A percentile compares a stretch with the other conserved stretches of the same genome.
phyloP scores from a whole-genome alignment of 2,888 invertebrate species.

The Acleris emargana region DNA sequence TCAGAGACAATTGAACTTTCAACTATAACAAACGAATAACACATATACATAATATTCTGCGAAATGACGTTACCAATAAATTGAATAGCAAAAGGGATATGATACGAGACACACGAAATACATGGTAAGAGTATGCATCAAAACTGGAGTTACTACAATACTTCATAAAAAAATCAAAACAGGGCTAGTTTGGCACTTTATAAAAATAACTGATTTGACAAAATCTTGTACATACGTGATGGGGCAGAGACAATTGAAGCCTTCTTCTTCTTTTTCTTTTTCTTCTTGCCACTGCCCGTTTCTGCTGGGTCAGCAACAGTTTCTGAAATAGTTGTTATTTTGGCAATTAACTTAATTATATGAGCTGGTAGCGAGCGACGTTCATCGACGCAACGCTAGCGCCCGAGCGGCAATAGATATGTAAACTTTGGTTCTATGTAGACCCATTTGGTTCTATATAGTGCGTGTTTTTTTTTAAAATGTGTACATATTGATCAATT shows the following conservation, averaged over 20 bases:
- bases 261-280: slow-evolving; percentile 33
- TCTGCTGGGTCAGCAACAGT: slow-evolving; percentile 6
- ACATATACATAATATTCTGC: background rate
- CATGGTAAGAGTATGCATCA: too few species aligned
- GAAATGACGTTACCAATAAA: background rate
- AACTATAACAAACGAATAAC: slow-evolving; percentile 21
- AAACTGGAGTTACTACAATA: too few species aligned
- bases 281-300: slow-evolving; percentile 29
- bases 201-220: too few species aligned
- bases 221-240: slow-evolving; percentile 4
- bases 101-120: too few species aligned
- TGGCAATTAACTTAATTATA: background rate
- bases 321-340: slow-evolving; percentile 12
- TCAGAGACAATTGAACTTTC: slow-evolving; percentile 21
- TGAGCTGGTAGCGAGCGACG: background rate
- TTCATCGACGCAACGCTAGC: too few species aligned
- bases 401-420: too few species aligned
- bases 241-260: background rate
- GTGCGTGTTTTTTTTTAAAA: too few species aligned
- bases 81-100: too few species aligned
- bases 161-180: too few species aligned
- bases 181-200: too few species aligned
- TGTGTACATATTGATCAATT: background rate
- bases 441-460: too few species aligned
- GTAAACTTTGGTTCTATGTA: too few species aligned